Conservation (phyloP, 2,113 vertebrate species). For the Apus apus region DNA sequence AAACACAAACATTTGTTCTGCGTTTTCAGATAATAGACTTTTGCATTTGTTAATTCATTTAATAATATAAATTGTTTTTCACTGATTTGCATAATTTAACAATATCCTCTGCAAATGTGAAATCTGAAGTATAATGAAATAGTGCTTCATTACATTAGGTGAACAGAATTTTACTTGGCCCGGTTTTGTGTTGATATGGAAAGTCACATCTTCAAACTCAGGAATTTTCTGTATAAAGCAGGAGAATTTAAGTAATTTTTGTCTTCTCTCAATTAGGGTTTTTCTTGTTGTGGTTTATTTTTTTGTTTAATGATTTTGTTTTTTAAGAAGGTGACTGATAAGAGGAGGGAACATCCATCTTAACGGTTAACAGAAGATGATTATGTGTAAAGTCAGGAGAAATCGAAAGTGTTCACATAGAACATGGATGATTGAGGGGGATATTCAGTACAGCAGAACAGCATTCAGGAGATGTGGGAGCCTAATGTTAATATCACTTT, state of each 20-base stretch:
- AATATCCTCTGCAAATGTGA: not conserved
- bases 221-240: rapidly evolving
- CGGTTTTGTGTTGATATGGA: not conserved
- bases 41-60: not conserved
- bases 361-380: not conserved
- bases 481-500: not conserved
- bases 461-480: not conserved
- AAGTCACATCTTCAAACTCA: not conserved
- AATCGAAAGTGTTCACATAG: not conserved
- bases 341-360: not conserved
- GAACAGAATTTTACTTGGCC: not conserved
- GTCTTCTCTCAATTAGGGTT: not conserved
- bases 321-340: not conserved
- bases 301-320: too few species aligned
- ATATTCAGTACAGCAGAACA: not conserved
- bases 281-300: not conserved
- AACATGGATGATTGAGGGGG: not conserved
- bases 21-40: not conserved
- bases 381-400: not conserved
- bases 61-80: not conserved
- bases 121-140: not conserved
- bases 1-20: not conserved
- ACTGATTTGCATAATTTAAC: not conserved
- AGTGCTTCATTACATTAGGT: not conserved
- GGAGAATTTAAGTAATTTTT: not conserved